Evolutionary conservation across 2,797 vertebrate genomes (phyloP).

Genomic region (Borostomias antarcticus): DNA sequence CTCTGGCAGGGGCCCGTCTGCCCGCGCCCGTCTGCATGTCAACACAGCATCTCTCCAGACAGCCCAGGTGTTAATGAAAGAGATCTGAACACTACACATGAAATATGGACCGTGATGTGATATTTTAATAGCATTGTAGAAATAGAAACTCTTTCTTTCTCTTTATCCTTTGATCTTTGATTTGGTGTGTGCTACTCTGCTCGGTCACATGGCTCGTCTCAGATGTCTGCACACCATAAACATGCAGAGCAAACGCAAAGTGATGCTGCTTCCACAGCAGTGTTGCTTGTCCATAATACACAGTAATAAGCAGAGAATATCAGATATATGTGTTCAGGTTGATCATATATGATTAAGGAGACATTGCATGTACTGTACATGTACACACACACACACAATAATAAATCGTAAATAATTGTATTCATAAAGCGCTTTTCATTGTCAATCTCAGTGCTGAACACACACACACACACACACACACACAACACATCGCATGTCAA

Average conservation of each 20-base stretch:
- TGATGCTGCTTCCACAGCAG: not conserved
- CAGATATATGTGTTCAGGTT: conserved; percentile 6
- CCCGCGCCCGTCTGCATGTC: conserved; percentile 74
- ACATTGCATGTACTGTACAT: not conserved
- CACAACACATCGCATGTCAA: not conserved
- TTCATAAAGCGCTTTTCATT: no score
- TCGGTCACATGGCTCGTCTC: conserved; percentile 47
- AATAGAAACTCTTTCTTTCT: conserved; percentile 47
- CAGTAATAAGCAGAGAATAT: not conserved
- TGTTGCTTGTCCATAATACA: not conserved
- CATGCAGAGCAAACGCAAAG: not conserved
- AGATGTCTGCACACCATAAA: conserved; percentile 42
- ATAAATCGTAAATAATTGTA: no score
- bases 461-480: not conserved
- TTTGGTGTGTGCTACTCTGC: conserved; percentile 39
- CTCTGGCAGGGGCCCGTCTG: no score
- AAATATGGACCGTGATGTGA: conserved; percentile 60
- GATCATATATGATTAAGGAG: conserved; percentile 23
- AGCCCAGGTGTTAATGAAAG: conserved; percentile 71
- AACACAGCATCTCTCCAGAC: conserved; percentile 66
- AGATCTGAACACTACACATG: conserved; percentile 60
- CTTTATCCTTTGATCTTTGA: conserved; percentile 52
- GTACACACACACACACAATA: conserved; percentile 11
- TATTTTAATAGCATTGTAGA: conserved; percentile 61
- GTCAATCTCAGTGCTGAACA: no score